Evolutionary conservation across 2,113 vertebrate species (phyloP).

Genomic region (Tapirus terrestris): DNA sequence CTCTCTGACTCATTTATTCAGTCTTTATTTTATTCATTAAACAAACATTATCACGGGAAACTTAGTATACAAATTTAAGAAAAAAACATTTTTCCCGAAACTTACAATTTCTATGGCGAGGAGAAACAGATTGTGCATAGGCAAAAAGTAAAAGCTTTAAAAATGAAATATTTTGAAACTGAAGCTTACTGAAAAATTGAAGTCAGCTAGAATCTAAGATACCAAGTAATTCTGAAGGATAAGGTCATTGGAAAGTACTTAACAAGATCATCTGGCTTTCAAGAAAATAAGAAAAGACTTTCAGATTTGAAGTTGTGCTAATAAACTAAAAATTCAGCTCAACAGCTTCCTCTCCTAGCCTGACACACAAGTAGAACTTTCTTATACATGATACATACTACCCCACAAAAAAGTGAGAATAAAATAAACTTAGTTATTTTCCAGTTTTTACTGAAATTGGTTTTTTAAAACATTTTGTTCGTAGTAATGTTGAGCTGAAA

Average conservation of each 20-base stretch:
- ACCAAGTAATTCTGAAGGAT: not conserved
- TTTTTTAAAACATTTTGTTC: slow-evolving; percentile 6
- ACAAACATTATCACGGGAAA: not conserved
- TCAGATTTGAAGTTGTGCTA: not conserved
- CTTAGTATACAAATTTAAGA: not conserved
- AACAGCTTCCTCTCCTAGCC: not conserved
- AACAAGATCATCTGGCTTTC: not conserved
- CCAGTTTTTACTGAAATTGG: not conserved
- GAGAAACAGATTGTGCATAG: not conserved
- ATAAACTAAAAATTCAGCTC: not conserved
- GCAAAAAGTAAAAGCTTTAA: not conserved
- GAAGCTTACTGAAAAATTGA: not conserved
- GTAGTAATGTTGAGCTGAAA: not conserved
- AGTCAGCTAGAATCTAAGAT: not conserved
- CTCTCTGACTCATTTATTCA: not conserved
- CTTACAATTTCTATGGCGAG: not conserved
- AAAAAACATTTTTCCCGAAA: not conserved
- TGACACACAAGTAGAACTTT: not conserved
- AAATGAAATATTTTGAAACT: slow-evolving; percentile 11
- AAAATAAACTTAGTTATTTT: not conserved
- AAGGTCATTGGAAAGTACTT: not conserved
- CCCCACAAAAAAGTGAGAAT: not conserved
- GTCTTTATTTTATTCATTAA: not conserved
- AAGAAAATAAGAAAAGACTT: not conserved
- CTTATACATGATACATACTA: not conserved